These are phyloP conservation scores for Bucco capensis DNA, from an alignment of 2,113 vertebrate genomes.

Conservation along the genomic window DNA sequence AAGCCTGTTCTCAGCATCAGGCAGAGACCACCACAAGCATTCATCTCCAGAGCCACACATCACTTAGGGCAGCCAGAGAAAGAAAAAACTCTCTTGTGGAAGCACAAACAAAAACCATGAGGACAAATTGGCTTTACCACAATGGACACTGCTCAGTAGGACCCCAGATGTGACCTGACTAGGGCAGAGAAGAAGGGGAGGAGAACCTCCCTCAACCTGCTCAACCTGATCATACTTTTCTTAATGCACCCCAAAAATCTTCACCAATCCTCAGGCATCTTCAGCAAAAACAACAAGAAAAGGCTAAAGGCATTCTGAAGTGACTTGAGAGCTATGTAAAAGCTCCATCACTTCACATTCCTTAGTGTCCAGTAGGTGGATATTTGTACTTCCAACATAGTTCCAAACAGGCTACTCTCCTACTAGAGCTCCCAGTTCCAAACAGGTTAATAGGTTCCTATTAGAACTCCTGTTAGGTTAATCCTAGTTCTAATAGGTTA, in stretches of 20 bases:
- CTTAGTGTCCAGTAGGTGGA: too few relatives aligned
- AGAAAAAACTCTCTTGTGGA: neutral
- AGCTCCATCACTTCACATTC: neutral
- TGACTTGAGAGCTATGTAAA: neutral
- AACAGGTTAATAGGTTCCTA: too few relatives aligned
- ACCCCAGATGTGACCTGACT: too few relatives aligned
- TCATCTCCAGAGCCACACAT: neutral
- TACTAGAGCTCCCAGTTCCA: too few relatives aligned
- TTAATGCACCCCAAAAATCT: too few relatives aligned
- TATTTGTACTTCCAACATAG: neutral
- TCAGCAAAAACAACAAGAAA: neutral
- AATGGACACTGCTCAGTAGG: neutral
- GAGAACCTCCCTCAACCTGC: too few relatives aligned
- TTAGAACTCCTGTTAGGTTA: too few relatives aligned
- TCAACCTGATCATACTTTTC: too few relatives aligned
- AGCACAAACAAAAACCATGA: neutral
- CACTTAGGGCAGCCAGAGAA: neutral
- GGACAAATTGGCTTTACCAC: neutral
- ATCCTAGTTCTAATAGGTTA: too few relatives aligned
- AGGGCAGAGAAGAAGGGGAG: too few relatives aligned
- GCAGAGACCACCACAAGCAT: neutral
- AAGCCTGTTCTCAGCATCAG: rapidly evolving
- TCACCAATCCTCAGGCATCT: neutral
- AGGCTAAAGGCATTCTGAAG: neutral
- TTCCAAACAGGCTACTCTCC: too few relatives aligned